Conservation (phyloP, 2,113 vertebrate genomes). For the Sebastes fasciatus region DNA sequence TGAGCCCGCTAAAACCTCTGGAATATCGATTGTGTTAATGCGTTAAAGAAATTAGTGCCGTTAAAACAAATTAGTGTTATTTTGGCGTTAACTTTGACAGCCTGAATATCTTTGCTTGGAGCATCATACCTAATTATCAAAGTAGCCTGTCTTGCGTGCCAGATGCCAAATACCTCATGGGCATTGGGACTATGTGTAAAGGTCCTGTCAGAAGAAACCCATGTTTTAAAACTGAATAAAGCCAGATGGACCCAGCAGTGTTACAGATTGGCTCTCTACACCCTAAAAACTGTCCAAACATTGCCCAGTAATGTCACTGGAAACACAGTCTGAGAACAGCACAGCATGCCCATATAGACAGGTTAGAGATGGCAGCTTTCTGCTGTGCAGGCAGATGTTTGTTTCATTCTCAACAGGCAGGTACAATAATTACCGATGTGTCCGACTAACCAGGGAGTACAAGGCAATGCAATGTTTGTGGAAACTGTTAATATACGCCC, state of each 20-base stretch:
- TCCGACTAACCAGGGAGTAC: constrained; percentile 30
- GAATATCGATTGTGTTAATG: too few species aligned
- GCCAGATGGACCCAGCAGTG: constrained; percentile 6
- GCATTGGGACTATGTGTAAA: not conserved
- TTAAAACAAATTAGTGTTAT: too few species aligned
- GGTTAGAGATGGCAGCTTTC: constrained; percentile 39
- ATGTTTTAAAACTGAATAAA: constrained; percentile 20
- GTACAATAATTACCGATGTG: constrained; percentile 35
- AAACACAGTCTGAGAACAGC: constrained; percentile 22
- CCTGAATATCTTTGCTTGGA: not conserved
- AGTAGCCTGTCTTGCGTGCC: not conserved
- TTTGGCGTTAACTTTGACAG: too few species aligned
- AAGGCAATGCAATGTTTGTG: constrained; percentile 9
- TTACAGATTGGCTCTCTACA: constrained; percentile 8
- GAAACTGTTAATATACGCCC: constrained; percentile 3
- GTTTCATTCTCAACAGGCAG: constrained; percentile 51
- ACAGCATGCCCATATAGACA: constrained; percentile 27
- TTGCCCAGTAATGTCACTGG: constrained; percentile 6
- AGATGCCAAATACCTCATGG: not conserved
- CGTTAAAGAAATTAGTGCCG: too few species aligned
- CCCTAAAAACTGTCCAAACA: constrained; percentile 25
- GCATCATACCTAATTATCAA: not conserved
- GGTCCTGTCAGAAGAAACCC: constrained; percentile 4
- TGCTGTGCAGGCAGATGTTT: constrained; percentile 55
- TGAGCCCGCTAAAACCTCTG: too few species aligned